Base-by-base conservation (phyloP, 2,888 invertebrate genomes). In the Bombylius major region DNA sequence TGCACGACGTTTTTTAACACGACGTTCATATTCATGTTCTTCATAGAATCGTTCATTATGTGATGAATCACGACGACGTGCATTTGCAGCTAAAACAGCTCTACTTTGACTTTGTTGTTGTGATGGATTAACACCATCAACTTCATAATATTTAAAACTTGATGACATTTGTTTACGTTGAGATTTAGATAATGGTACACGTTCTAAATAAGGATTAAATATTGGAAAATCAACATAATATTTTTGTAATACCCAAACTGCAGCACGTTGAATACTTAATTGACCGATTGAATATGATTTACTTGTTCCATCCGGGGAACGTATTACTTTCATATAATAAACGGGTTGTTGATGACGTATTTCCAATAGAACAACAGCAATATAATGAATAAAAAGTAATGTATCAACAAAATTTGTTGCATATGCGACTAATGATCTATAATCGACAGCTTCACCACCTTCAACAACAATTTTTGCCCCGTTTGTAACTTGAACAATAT, bases 41-140 rank as follows among this genome's bases (percentile, higher is more conserved):
- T 98, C 97, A 74, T 98, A 96, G 75, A 98, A 96, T 44, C 94
- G 80, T 76, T 98, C 98, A 75, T 97, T 97, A 77, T 97, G 97
- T 61, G 92, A 89, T 0, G 94, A 90, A 63, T 95, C 82, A 36
- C 94, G 81, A 4, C 94, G 81, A 14, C 94, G 80, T 0, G 90
- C 87, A 65, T 87, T 87, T 4, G 89, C 87, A 4, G 86, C 82
- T 61, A 85, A 66, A 66, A 84, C 79, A 1, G 83, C 82, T 45
- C 83, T 75, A 8, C 87, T 82, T 66, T 87, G 88, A 57, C 84
- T 86, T 56, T 87, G 77, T 61, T 84, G 82, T 48, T 82, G 78
- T 53, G 82, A 79, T 5, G 81, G 77, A 63, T 81, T 84, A 1
- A 87, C 83, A 6, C 84, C 89, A 69, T 99, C 98, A 8, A 99